Conservation (phyloP, 2,113 vertebrate species). For the Alces alces region DNA sequence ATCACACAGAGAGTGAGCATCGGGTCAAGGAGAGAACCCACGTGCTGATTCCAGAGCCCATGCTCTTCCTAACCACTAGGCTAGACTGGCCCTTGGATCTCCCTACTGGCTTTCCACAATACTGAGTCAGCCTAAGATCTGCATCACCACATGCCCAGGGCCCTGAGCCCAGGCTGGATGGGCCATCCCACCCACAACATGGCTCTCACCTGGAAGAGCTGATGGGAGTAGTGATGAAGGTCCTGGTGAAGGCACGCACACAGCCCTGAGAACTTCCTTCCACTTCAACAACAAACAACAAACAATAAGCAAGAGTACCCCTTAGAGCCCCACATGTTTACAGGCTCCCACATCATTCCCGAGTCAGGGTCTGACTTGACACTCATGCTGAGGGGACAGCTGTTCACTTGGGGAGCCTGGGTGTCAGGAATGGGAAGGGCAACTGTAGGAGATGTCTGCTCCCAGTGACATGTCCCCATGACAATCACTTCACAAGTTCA, state of each 20-base stretch:
- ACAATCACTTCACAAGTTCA: background rate
- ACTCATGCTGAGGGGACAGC: background rate
- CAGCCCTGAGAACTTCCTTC: slow-evolving; percentile 81
- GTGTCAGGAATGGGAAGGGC: background rate
- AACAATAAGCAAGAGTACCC: background rate
- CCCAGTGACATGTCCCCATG: background rate
- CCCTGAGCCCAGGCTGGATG: background rate
- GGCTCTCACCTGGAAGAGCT: slow-evolving; percentile 71
- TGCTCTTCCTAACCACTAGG: background rate
- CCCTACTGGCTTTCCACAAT: background rate
- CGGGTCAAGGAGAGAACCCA: background rate
- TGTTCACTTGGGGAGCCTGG: background rate
- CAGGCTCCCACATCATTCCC: background rate
- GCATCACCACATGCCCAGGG: background rate
- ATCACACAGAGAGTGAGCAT: background rate
- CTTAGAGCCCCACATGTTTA: background rate
- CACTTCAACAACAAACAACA: slow-evolving; percentile 63
- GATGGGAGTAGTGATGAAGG: slow-evolving; percentile 84
- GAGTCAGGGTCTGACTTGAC: background rate
- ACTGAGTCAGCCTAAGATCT: background rate
- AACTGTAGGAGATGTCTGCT: background rate
- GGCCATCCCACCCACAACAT: background rate
- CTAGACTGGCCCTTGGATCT: background rate
- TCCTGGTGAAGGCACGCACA: slow-evolving; percentile 85
- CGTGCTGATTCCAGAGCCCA: background rate